These are phyloP conservation scores for Leptarthrus brevirostris DNA, from an alignment of 2,888 invertebrate species.

Conservation along the genomic window DNA sequence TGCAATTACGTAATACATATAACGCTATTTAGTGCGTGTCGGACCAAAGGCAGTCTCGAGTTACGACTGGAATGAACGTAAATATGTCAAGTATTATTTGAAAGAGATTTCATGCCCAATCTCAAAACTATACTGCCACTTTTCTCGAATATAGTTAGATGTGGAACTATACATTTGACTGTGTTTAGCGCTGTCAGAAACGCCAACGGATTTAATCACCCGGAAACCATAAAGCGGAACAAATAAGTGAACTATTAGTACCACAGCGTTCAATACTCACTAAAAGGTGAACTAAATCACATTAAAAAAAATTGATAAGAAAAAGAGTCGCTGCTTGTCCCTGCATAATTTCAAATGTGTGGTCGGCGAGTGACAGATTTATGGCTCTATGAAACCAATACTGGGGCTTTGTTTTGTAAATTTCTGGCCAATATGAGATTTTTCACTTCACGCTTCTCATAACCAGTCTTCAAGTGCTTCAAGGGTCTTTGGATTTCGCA, in stretches of 20 bases:
- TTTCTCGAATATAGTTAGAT: background rate
- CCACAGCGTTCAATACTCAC: no score
- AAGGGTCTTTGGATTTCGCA: conserved; percentile 38
- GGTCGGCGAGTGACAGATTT: conserved; percentile 36
- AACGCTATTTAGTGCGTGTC: conserved; percentile 40
- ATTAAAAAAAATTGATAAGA: conserved; percentile 3
- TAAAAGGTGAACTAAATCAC: conserved; percentile 2
- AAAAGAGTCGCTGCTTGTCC: background rate
- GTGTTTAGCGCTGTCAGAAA: conserved; percentile 1
- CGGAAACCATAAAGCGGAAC: conserved; percentile 26
- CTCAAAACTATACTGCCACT: background rate
- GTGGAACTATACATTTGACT: background rate
- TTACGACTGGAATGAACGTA: conserved; percentile 30
- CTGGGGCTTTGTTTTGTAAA: conserved; percentile 11
- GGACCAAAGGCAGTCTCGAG: conserved; percentile 4
- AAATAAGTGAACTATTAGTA: conserved; percentile 16
- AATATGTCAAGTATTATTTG: conserved; percentile 41
- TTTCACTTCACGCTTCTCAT: conserved; percentile 5
- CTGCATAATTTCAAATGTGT: background rate
- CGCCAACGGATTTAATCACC: conserved; percentile 22
- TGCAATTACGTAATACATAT: conserved; percentile 22
- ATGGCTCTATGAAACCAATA: conserved; percentile 18
- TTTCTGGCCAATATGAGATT: conserved; percentile 13
- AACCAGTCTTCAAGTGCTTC: conserved; percentile 23
- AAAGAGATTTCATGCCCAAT: conserved; percentile 8